Percentiles rank a stretch among this genome's conserved stretches.
Conservation (phyloP, 2,797 vertebrate genomes). For the Phylloscopus collybita region DNA sequence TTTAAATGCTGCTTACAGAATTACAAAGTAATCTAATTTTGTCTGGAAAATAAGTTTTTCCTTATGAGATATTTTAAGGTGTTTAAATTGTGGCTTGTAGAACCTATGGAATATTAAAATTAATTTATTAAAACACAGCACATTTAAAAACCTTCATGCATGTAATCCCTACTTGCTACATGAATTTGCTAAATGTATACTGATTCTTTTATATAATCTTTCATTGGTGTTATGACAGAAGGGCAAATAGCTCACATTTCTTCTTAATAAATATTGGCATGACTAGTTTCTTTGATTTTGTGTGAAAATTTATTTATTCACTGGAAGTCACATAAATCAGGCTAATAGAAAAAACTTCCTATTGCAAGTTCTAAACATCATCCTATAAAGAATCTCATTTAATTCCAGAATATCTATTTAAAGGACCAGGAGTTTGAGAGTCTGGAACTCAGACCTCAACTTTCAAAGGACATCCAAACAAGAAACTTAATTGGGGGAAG, state of each 20-base stretch:
- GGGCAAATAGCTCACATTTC: neutral
- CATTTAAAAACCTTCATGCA: neutral
- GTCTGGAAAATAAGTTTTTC: neutral
- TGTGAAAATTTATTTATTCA: neutral
- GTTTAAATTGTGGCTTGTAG: neutral
- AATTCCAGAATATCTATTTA: neutral
- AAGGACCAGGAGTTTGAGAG: neutral
- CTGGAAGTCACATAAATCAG: neutral
- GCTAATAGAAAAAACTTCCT: neutral
- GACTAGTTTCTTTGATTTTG: neutral
- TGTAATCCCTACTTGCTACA: neutral
- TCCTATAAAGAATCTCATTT: neutral
- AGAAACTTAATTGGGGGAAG: neutral
- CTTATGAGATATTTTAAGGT: neutral
- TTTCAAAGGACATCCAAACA: neutral
- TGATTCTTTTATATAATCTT: neutral
- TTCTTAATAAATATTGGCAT: neutral
- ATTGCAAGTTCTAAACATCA: neutral
- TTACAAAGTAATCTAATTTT: neutral
- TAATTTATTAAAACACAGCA: neutral
- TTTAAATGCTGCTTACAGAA: neutral
- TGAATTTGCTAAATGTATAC: neutral
- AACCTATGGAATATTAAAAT: neutral
- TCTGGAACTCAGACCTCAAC: neutral
- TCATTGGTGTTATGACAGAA: neutral